These are phyloP conservation scores for Heloderma charlesbogerti DNA, from an alignment of 2,113 vertebrate genomes.

Conservation along the genomic window DNA sequence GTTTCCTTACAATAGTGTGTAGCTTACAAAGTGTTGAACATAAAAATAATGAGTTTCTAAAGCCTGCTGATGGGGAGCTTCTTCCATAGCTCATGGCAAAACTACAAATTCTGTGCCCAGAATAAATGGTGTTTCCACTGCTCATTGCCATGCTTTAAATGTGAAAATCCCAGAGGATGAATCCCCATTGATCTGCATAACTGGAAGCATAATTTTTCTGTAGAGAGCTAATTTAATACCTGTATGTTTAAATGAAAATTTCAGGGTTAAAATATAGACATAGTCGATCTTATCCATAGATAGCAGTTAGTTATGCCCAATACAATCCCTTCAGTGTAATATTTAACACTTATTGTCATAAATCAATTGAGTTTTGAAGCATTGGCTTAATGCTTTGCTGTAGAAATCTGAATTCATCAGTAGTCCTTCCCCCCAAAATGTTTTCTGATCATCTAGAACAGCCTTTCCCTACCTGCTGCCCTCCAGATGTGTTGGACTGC, in stretches of 20 bases:
- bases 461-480: too few species aligned
- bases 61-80: conserved; percentile 18
- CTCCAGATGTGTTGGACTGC: too few species aligned
- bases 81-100: conserved; percentile 34
- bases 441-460: not conserved
- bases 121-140: conserved; percentile 35
- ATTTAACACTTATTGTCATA: not conserved
- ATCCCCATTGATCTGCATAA: conserved; percentile 33
- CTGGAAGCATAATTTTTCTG: conserved; percentile 32
- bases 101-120: conserved; percentile 25
- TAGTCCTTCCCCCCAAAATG: not conserved
- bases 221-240: conserved; percentile 42
- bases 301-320: conserved; percentile 8
- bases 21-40: conserved; percentile 35
- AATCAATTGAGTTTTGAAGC: not conserved
- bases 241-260: conserved; percentile 31
- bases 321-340: not conserved
- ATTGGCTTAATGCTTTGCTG: not conserved
- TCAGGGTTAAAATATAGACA: conserved; percentile 17
- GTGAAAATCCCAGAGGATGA: conserved; percentile 19
- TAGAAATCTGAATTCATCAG: not conserved
- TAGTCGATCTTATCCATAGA: not conserved
- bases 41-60: conserved; percentile 53
- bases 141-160: conserved; percentile 30
- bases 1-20: conserved; percentile 49